Evolutionary conservation across 2,113 vertebrate genomes (phyloP).

Genomic region (Neofelis nebulosa): DNA sequence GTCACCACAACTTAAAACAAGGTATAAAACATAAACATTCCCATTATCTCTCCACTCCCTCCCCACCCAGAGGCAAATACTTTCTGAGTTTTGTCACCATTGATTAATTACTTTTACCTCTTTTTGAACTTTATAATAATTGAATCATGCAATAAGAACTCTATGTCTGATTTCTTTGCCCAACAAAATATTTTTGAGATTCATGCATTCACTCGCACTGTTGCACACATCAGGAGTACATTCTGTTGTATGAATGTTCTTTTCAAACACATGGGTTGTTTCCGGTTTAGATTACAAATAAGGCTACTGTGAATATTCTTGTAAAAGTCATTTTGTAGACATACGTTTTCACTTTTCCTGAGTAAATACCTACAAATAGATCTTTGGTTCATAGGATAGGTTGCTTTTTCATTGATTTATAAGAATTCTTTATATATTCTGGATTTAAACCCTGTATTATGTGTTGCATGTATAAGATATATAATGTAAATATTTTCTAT

Average conservation of each 20-base stretch:
- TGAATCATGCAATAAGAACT: background rate
- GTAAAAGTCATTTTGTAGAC: background rate
- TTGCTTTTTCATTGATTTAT: background rate
- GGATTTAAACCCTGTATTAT: background rate
- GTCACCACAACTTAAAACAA: background rate
- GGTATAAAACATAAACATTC: background rate
- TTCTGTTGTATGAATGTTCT: background rate
- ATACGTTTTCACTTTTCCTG: background rate
- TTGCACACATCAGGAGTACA: background rate
- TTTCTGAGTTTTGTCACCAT: background rate
- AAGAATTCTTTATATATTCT: background rate
- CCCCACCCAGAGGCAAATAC: background rate
- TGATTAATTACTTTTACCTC: background rate
- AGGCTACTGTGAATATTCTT: background rate
- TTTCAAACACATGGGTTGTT: background rate
- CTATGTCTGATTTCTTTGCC: background rate
- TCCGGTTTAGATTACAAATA: background rate
- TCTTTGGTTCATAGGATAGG: background rate
- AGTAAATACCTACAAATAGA: background rate
- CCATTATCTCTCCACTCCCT: background rate
- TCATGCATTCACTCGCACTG: background rate
- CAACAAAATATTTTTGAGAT: background rate
- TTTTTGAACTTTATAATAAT: background rate
- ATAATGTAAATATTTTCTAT: background rate
- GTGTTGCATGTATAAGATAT: background rate